A percentile compares a stretch with the other conserved stretches of the same genome.
These are phyloP conservation scores for Luehdorfia chinensis DNA, from an alignment of 1,140 invertebrate species.

Conservation along the genomic window DNA sequence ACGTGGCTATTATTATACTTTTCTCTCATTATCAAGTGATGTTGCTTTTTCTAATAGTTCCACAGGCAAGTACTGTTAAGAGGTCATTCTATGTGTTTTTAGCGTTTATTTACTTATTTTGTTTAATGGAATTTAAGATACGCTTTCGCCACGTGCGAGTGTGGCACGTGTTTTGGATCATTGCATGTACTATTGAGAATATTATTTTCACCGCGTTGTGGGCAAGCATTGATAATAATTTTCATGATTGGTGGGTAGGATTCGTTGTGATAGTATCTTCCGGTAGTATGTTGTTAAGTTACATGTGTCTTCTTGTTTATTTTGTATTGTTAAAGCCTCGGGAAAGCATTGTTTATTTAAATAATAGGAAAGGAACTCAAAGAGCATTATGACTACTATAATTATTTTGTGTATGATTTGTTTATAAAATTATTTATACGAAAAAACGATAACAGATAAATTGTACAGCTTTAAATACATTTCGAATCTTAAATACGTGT, in stretches of 20 bases:
- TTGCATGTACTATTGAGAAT: constrained; percentile 81
- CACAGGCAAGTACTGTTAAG: constrained; percentile 74
- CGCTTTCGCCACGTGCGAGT: constrained; percentile 83
- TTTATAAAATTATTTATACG: no score
- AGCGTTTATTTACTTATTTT: constrained; percentile 84
- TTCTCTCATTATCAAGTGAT: constrained; percentile 79
- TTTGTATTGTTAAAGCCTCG: constrained; percentile 77
- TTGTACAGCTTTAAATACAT: background rate
- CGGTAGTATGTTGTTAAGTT: constrained; percentile 65
- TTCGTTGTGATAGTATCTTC: constrained; percentile 78
- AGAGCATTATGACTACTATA: constrained; percentile 7
- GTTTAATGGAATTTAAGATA: constrained; percentile 85
- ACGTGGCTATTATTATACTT: constrained; percentile 77
- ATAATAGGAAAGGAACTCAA: constrained; percentile 30
- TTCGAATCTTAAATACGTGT: background rate
- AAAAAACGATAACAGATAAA: background rate
- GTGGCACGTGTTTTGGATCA: constrained; percentile 82
- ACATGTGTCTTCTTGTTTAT: constrained; percentile 76
- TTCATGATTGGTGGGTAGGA: constrained; percentile 79
- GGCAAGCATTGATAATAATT: constrained; percentile 78
- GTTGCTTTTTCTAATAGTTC: constrained; percentile 79
- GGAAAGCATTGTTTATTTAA: constrained; percentile 68
- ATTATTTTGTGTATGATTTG: background rate
- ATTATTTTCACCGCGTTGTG: constrained; percentile 80
- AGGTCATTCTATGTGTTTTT: constrained; percentile 81